Evolutionary conservation across 2,113 vertebrate genomes (phyloP).

Genomic region (Eurypyga helias): DNA sequence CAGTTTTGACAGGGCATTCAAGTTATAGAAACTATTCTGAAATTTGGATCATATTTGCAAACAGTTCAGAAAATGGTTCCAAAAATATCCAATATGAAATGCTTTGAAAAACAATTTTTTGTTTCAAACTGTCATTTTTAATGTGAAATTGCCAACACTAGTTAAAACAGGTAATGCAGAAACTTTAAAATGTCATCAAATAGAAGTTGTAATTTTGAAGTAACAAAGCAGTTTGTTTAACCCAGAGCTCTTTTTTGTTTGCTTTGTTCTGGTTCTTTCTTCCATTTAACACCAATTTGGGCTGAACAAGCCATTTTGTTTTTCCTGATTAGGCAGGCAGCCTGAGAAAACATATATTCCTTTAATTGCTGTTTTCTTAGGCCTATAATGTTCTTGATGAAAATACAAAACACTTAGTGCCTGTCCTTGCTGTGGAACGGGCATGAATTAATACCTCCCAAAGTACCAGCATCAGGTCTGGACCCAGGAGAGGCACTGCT

Average conservation of each 20-base stretch:
- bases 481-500: background rate
- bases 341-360: background rate
- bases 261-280: background rate
- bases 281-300: background rate
- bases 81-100: background rate
- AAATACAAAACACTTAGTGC: background rate
- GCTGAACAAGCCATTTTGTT: background rate
- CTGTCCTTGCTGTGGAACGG: background rate
- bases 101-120: background rate
- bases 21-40: background rate
- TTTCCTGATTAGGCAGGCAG: background rate
- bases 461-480: background rate
- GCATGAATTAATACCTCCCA: background rate
- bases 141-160: background rate
- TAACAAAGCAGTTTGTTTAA: background rate
- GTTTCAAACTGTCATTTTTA: background rate
- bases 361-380: background rate
- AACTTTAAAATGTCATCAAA: background rate
- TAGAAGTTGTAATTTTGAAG: background rate
- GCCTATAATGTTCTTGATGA: background rate
- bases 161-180: background rate
- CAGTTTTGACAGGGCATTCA: background rate
- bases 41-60: background rate
- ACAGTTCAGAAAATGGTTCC: background rate
- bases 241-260: accelerated